Evolutionary conservation across 2,888 invertebrate genomes (phyloP).

Genomic region (Chloromyia formosa): DNA sequence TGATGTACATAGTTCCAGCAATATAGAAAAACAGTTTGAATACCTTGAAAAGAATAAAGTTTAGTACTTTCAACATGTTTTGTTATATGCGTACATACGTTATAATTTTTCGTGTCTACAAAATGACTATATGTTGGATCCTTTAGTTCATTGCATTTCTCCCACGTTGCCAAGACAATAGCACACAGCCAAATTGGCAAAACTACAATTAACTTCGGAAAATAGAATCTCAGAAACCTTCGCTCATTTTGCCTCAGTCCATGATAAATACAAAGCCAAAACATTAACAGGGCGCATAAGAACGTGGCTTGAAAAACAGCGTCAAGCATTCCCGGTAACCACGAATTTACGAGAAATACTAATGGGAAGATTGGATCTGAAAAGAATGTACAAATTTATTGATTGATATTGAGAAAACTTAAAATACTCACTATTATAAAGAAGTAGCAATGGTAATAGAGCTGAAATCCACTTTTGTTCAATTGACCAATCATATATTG

Average conservation of each 20-base stretch:
- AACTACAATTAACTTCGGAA: slow-evolving; percentile 88
- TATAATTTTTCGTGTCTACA: slow-evolving; percentile 83
- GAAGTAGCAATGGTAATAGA: slow-evolving; percentile 83
- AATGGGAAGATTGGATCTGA: slow-evolving; percentile 94
- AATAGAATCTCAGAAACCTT: slow-evolving; percentile 84
- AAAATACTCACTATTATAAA: slow-evolving; percentile 90
- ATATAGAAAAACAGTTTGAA: slow-evolving; percentile 92
- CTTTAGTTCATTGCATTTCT: slow-evolving; percentile 84
- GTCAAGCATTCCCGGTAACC: slow-evolving; percentile 92
- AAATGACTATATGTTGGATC: slow-evolving; percentile 95
- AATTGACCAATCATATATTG: slow-evolving; percentile 93
- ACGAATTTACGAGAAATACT: slow-evolving; percentile 86
- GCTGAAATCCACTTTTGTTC: slow-evolving; percentile 97
- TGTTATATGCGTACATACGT: slow-evolving; percentile 68
- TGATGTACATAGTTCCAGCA: slow-evolving; percentile 82
- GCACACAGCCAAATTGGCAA: slow-evolving; percentile 88
- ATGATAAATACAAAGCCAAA: slow-evolving; percentile 96
- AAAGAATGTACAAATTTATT: slow-evolving; percentile 54
- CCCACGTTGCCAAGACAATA: slow-evolving; percentile 87
- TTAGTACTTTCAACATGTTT: background rate
- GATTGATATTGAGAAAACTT: too few relatives aligned
- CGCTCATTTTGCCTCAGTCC: slow-evolving; percentile 93
- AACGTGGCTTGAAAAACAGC: slow-evolving; percentile 90
- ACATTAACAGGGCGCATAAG: slow-evolving; percentile 84
- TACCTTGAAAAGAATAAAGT: slow-evolving; percentile 52